Evolutionary conservation across 2,888 invertebrate species (phyloP), one percentile per base, ranked within the genome.

Genomic region (Altica lythri): DNA sequence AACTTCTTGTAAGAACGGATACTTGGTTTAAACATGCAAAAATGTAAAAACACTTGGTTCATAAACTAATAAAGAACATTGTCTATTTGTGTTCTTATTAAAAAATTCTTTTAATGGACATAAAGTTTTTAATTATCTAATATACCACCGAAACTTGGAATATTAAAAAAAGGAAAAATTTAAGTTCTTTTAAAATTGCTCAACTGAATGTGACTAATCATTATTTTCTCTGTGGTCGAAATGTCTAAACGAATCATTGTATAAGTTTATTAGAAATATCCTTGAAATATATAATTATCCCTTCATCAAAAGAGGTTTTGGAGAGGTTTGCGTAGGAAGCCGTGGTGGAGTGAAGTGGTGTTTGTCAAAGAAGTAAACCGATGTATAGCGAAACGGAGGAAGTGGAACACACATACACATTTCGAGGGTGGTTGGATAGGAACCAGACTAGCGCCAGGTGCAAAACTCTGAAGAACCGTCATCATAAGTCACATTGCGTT

Each of bases 391-490:
- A 29, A 37, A 42, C 50, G 37, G 45, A 55, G 55, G 55, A 59
- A 55, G 59, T 55, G 50, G 53, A 48, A 53, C 53, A 37, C 53
- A 40, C 35, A 49, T 45, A 48, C 32, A 45, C 19, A 45, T 32
- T 30, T 52, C 32, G 45, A 58, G 55, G 55, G 55, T 53, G 59
- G 53, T 49, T 45, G 45, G 54, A 52, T 60, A 65, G 61, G 62
- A 59, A 64, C 64, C 57, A 66, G 66, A 62, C 64, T 52, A 61
- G 55, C 62, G 67, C 71, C 71, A 71, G 71, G 71, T 71, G 71
- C 68, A 63, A n/a, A 58, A 43, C 63, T 64, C 65, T 68, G 69
- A 68, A 68, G 63, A 66, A 64, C 62, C 64, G 63, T 63, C 68
- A n/a, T n/a, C n/a, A 66, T 69, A 69, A 69, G 69, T 67, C 68